Evolutionary conservation across 2,113 vertebrate species (phyloP).

Genomic region (Gnathonemus longibarbis): DNA sequence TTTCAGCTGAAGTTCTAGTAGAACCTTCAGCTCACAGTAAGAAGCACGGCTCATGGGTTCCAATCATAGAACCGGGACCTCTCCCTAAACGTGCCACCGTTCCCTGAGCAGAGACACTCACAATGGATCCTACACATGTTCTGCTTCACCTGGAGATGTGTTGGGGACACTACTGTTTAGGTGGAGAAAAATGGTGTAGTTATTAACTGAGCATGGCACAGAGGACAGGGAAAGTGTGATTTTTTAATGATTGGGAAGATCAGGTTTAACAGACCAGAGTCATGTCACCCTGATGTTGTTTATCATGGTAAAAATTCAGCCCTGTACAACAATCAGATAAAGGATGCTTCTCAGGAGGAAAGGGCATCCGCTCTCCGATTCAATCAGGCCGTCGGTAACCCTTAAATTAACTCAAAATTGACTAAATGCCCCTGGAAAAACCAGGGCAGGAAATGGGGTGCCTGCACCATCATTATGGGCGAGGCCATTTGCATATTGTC

Average conservation of each 20-base stretch:
- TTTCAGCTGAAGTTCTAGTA: neutral
- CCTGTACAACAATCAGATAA: neutral
- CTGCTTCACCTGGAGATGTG: neutral
- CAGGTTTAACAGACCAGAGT: neutral
- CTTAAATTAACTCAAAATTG: slow-evolving; percentile 91
- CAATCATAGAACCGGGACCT: neutral
- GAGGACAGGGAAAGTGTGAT: neutral
- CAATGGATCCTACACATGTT: neutral
- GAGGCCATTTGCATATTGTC: slow-evolving; percentile 99
- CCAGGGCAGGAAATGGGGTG: slow-evolving; percentile 77
- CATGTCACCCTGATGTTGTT: neutral
- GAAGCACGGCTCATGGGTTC: neutral
- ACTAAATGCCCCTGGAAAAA: slow-evolving; percentile 80
- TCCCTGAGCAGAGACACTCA: neutral
- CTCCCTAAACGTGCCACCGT: neutral
- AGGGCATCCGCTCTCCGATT: slow-evolving; percentile 62
- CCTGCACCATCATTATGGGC: slow-evolving; percentile 92
- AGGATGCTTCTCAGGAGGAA: slow-evolving; percentile 30
- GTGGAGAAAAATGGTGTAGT: neutral
- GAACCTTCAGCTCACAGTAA: neutral
- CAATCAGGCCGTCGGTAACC: slow-evolving; percentile 62
- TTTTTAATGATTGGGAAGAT: neutral
- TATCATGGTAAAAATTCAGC: neutral
- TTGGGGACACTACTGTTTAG: neutral
- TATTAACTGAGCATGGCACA: neutral